phyloP scores from a whole-genome alignment of 2,888 invertebrate genomes.

The Leptopilina drosophilae region DNA sequence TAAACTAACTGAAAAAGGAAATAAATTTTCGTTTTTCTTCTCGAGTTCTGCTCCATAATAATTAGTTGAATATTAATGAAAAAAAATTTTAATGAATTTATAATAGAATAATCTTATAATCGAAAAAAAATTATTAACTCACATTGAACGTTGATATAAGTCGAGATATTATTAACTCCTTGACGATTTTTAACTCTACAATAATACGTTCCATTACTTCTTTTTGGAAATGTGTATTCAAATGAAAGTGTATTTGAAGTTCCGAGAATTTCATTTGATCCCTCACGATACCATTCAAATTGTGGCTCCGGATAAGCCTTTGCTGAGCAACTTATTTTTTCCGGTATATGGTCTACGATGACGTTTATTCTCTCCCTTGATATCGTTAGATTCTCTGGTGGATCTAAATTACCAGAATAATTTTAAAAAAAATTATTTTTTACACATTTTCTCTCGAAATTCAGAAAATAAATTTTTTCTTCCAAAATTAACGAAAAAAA shows the following conservation, averaged over 20 bases:
- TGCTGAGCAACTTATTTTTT: conserved; percentile 80
- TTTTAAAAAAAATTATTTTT: conserved; percentile 8
- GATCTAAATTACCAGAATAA: conserved; percentile 78
- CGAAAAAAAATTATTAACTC: conserved; percentile 76
- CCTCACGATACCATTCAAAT: conserved; percentile 85
- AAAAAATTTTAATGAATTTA: not conserved
- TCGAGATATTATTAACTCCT: conserved; percentile 84
- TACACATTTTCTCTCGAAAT: too few species aligned
- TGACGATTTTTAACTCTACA: conserved; percentile 90
- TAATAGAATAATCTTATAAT: not conserved
- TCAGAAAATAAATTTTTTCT: too few species aligned
- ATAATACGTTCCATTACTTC: conserved; percentile 86
- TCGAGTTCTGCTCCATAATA: too few species aligned
- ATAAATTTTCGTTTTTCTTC: too few species aligned
- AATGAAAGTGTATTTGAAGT: conserved; percentile 79
- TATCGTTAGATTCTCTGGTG: conserved; percentile 91
- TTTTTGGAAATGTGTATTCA: conserved; percentile 83
- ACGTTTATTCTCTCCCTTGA: conserved; percentile 80
- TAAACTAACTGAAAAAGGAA: too few species aligned
- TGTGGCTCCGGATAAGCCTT: conserved; percentile 85
- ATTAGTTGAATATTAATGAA: too few species aligned
- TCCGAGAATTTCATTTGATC: conserved; percentile 73
- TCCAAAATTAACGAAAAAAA: too few species aligned
- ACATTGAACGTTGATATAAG: conserved; percentile 91
- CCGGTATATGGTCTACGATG: conserved; percentile 79